Evolutionary conservation across 2,797 vertebrate species (phyloP).

Genomic region (Danio aesculapii): DNA sequence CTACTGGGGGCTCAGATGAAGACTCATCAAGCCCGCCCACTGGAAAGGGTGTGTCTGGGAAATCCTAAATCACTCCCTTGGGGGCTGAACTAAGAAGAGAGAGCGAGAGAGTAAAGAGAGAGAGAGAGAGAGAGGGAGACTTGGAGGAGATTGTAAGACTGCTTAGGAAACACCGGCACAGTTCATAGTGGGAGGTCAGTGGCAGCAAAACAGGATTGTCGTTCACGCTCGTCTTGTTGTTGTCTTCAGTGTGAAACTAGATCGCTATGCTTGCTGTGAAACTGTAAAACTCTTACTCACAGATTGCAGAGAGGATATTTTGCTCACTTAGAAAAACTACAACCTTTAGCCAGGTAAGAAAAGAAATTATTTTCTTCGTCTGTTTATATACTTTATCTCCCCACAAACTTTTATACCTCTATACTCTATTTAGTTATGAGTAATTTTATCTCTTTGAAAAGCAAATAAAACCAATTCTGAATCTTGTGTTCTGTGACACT

Average conservation of each 20-base stretch:
- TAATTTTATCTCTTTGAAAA: not conserved
- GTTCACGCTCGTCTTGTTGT: constrained; percentile 45
- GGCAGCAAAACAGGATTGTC: constrained; percentile 45
- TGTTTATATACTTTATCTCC: too few relatives aligned
- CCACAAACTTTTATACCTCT: not conserved
- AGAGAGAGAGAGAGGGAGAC: constrained; percentile 42
- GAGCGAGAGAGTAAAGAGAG: not conserved
- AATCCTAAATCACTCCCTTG: constrained; percentile 68
- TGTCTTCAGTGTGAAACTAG: constrained; percentile 41
- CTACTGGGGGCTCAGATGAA: constrained; percentile 60
- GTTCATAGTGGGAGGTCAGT: constrained; percentile 55
- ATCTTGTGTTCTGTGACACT: constrained; percentile 11
- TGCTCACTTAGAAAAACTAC: constrained; percentile 10
- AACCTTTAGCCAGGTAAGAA: constrained; percentile 54
- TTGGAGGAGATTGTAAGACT: constrained; percentile 43
- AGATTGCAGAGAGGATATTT: constrained; percentile 23
- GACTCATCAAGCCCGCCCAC: constrained; percentile 59
- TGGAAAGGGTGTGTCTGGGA: constrained; percentile 75
- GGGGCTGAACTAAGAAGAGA: constrained; percentile 52
- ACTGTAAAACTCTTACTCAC: constrained; percentile 28
- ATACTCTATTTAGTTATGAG: too few relatives aligned
- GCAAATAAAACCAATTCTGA: not conserved
- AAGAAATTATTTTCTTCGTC: not conserved
- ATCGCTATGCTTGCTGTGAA: constrained; percentile 44
- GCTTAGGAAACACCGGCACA: constrained; percentile 55